phyloP scores from a whole-genome alignment of 2,113 vertebrate species.

The Gambusia holbrooki region DNA sequence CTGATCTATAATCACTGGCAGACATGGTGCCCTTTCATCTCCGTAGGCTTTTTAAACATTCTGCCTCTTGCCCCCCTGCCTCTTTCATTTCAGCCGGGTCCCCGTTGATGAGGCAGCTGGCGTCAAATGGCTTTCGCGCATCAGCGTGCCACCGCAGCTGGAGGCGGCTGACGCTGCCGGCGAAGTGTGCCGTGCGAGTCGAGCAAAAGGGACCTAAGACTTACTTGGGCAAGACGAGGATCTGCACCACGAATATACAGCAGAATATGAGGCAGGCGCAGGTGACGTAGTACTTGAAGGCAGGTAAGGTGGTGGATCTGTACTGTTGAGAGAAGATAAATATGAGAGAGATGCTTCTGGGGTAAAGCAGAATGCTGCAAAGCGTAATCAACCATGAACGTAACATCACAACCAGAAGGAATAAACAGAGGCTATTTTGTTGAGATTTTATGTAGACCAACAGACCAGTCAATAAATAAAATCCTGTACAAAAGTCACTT shows the following conservation, averaged over 20 bases:
- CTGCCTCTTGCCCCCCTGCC: constrained; percentile 36
- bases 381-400: too few relatives aligned
- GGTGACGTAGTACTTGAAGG: constrained; percentile 97
- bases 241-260: constrained; percentile 95
- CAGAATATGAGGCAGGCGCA: constrained; percentile 96
- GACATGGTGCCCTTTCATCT: constrained; percentile 57
- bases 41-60: constrained; percentile 44
- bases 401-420: too few relatives aligned
- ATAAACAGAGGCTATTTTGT: neutral
- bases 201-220: constrained; percentile 58
- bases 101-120: constrained; percentile 59
- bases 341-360: neutral
- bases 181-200: neutral
- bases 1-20: constrained; percentile 62
- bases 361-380: neutral
- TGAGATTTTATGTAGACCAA: neutral
- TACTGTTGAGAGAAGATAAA: constrained; percentile 81
- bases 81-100: constrained; percentile 31
- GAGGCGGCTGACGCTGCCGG: constrained; percentile 14
- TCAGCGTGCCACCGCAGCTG: constrained; percentile 47
- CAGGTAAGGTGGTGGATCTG: constrained; percentile 91
- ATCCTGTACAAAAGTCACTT: too few relatives aligned
- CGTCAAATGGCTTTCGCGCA: constrained; percentile 55
- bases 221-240: constrained; percentile 96
- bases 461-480: neutral